Conservation (phyloP, 35 echinoderm and acorn worm species). For the Eucidaris tribuloides region DNA sequence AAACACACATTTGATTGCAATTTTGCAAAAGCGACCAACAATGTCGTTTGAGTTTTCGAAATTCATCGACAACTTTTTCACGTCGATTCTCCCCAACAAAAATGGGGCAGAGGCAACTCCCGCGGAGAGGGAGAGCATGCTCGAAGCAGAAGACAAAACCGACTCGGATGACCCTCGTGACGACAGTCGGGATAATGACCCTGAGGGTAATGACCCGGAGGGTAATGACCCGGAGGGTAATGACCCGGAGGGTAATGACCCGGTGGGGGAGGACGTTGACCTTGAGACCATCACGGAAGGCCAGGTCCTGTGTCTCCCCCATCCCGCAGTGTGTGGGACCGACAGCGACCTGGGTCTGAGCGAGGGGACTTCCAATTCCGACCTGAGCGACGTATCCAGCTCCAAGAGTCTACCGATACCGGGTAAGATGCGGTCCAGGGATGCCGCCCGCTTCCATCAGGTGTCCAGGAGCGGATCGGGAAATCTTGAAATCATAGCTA, state of each 20-base stretch:
- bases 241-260: background rate
- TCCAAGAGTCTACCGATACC: conserved; percentile 7
- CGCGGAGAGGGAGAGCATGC: conserved; percentile 15
- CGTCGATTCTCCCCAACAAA: background rate
- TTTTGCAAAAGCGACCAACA: no score
- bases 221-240: no score
- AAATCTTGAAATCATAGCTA: background rate
- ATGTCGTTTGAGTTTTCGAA: conserved; percentile 8
- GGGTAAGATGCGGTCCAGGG: background rate
- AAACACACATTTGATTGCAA: no score
- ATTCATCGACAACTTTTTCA: conserved; percentile 14
- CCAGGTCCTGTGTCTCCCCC: background rate
- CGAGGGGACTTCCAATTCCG: conserved; percentile 22
- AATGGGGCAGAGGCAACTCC: background rate
- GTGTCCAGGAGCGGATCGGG: conserved; percentile 6
- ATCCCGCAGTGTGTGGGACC: background rate
- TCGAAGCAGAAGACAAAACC: background rate
- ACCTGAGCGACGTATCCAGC: conserved; percentile 5
- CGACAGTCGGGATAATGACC: background rate
- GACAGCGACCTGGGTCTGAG: conserved; percentile 10
- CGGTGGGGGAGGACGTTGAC: background rate
- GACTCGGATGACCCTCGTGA: background rate
- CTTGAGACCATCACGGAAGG: conserved; percentile 14
- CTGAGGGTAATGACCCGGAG: no score
- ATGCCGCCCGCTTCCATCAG: background rate